Evolutionary conservation across 2,797 vertebrate species (phyloP), one percentile per base, ranked within the genome.

Genomic region (Mormyrops boulengeri): DNA sequence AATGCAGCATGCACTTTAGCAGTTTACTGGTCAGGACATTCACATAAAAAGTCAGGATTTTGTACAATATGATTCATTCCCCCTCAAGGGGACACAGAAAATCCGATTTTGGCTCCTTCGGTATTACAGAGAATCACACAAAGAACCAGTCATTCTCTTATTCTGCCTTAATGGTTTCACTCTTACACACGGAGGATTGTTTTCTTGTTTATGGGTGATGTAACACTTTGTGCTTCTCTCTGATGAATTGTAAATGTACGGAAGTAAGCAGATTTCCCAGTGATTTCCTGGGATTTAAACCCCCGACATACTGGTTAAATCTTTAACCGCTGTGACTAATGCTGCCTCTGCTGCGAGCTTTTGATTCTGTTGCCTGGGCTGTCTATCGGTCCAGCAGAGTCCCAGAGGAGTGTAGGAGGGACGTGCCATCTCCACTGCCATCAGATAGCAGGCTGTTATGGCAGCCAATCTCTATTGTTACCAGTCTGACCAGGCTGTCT

Each of bases 371-470:
- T 44, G 49, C 26, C 53, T 17, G 80, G 44, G 80, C 55, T 17
- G 38, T 44, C 80, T 60, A 3, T 44, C 82, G 38, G 22, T 82
- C 17, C 73, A 44, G 73, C 73, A 19, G 73, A 80, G 73, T 69
- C 66, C 66, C 66, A 34, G 26, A 34, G 66, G 66, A 69, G 66
- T 14, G 11, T 2, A 14, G 26, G 57, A 49, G 7, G 38, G 60
- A 30, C 57, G 4, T 17, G 22, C 9, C n/a, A 41, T 80, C 73
- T 17, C 69, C 26, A 38, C 26, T 80, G 38, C 88, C 62, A 91
- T 91, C 34, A 91, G 90, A 91, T 85, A 88, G 82, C 87, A 84
- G 86, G 41, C 17, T 77, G 88, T 47, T 85, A 90, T 90, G 88
- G 0, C 50, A 88, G 88, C 62, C 44, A 90, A 1, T 91, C 91